Conservation (phyloP, 2,888 invertebrate genomes). For the Cephus spinipes region DNA sequence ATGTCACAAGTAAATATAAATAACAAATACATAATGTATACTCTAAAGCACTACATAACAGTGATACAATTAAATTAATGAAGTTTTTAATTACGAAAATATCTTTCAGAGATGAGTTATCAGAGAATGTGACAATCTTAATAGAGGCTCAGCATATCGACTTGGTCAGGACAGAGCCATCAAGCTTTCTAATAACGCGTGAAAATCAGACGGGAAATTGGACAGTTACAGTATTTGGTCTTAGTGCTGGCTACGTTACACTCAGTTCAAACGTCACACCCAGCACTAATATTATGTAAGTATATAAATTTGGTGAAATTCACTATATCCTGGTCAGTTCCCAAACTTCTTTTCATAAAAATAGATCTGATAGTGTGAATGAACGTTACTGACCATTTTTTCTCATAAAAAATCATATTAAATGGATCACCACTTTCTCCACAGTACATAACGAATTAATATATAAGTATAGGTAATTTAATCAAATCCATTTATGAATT, state of each 20-base stretch:
- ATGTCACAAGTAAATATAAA: neutral
- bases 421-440: neutral
- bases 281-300: constrained; percentile 68
- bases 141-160: constrained; percentile 75
- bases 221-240: constrained; percentile 71
- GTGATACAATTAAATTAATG: neutral
- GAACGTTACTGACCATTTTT: neutral
- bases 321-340: neutral
- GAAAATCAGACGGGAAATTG: constrained; percentile 61
- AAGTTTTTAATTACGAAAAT: neutral
- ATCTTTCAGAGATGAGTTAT: neutral
- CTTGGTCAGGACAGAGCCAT: constrained; percentile 72
- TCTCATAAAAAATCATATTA: neutral
- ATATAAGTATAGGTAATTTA: neutral
- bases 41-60: neutral
- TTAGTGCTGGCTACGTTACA: constrained; percentile 76
- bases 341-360: neutral
- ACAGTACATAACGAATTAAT: too few relatives aligned
- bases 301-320: constrained; percentile 18
- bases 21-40: neutral
- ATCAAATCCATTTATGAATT: neutral
- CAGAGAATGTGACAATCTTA: constrained; percentile 67
- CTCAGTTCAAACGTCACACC: constrained; percentile 74
- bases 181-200: constrained; percentile 64
- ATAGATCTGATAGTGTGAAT: neutral